phyloP scores from a whole-genome alignment of 2,888 invertebrate species.

The Andrena bucephala region DNA sequence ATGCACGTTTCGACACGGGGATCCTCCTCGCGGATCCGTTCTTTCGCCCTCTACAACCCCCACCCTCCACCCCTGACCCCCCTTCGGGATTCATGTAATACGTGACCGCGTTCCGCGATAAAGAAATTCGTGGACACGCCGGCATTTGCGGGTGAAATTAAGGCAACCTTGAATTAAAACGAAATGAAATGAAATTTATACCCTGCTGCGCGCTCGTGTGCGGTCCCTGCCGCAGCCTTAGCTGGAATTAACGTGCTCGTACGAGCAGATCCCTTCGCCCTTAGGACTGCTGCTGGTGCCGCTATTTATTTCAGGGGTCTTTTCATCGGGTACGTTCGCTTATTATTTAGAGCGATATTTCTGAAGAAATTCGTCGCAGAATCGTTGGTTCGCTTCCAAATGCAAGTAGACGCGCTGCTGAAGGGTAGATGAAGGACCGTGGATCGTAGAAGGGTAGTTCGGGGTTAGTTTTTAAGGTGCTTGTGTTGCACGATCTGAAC shows the following conservation, averaged over 20 bases:
- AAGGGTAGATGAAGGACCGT: no score
- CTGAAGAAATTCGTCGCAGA: background rate
- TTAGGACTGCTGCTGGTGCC: background rate
- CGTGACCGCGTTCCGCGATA: constrained; percentile 30
- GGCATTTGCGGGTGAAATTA: constrained; percentile 26
- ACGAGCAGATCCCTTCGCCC: background rate
- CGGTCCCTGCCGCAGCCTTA: background rate
- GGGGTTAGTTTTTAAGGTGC: no score
- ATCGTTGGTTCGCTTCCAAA: no score
- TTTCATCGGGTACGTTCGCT: background rate
- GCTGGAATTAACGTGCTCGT: constrained; percentile 12
- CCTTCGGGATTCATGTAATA: constrained; percentile 8
- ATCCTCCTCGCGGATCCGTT: constrained; percentile 5
- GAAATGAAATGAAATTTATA: constrained; percentile 24
- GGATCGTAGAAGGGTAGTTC: no score
- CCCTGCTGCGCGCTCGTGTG: background rate
- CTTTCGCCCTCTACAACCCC: background rate
- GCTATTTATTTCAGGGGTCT: background rate
- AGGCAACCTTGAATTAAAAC: constrained; percentile 43
- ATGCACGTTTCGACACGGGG: constrained; percentile 2
- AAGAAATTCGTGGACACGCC: constrained; percentile 11
- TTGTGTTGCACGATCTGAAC: no score
- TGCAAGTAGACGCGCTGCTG: no score
- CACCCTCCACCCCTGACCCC: no score
- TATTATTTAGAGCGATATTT: no score